These are phyloP conservation scores for Epirrita christyi DNA, from an alignment of 2,888 invertebrate species.

Conservation along the genomic window DNA sequence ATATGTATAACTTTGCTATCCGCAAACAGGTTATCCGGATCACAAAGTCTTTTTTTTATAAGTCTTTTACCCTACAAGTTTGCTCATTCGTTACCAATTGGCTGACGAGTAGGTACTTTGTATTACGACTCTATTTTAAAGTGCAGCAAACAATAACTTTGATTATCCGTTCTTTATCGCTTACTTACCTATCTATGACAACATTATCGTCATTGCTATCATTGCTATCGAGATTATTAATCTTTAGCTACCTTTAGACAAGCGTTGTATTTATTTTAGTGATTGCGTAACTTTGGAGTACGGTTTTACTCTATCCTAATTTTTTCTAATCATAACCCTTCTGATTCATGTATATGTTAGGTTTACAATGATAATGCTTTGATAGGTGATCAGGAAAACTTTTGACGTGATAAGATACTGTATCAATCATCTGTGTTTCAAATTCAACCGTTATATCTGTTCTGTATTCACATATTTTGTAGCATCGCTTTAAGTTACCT, in stretches of 20 bases:
- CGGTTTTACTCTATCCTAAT: neutral
- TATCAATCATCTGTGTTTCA: neutral
- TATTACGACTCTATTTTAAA: constrained; percentile 19
- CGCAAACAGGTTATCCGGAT: constrained; percentile 61
- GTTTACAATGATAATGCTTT: neutral
- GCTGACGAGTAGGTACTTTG: neutral
- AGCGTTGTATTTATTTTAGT: too few species aligned
- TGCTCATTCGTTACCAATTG: constrained; percentile 31
- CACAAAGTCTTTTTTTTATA: constrained; percentile 49
- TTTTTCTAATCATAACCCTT: neutral
- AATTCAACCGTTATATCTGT: neutral
- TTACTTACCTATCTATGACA: constrained; percentile 46
- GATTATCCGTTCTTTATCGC: constrained; percentile 48
- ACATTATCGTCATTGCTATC: constrained; percentile 36
- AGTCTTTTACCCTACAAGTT: constrained; percentile 56
- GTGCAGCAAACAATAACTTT: constrained; percentile 41
- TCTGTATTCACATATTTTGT: neutral
- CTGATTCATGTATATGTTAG: neutral
- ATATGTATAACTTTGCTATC: constrained; percentile 12
- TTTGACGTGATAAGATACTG: neutral
- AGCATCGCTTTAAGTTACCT: neutral
- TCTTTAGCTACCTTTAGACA: too few species aligned
- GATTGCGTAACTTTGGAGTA: too few species aligned
- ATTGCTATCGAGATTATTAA: constrained; percentile 10
- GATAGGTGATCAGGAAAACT: too few species aligned